These are phyloP conservation scores for Oenanthe oenanthe DNA, from an alignment of 2,113 vertebrate genomes.

Conservation along the genomic window DNA sequence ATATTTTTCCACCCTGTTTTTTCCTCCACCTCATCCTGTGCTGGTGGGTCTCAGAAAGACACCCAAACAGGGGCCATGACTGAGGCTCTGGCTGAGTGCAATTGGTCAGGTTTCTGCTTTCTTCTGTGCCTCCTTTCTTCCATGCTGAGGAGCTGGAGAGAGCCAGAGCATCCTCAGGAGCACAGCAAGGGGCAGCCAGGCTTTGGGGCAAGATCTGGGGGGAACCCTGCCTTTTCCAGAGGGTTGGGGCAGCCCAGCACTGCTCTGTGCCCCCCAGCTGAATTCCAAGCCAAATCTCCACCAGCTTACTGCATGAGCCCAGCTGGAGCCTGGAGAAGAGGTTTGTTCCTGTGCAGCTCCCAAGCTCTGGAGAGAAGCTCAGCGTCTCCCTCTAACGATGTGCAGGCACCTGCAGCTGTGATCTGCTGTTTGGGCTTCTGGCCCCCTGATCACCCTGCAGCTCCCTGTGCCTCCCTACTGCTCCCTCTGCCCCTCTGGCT, in stretches of 20 bases:
- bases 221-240: background rate
- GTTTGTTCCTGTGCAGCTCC: background rate
- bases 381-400: constrained; percentile 44
- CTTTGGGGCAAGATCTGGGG: background rate
- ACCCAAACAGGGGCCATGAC: accelerated
- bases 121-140: background rate
- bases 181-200: accelerated
- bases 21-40: background rate
- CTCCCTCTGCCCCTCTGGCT: background rate
- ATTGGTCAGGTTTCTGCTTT: background rate
- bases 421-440: background rate
- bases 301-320: accelerated
- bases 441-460: accelerated
- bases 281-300: background rate
- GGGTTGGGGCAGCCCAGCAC: background rate
- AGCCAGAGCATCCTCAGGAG: background rate
- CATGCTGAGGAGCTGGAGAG: background rate
- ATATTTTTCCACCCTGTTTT: accelerated
- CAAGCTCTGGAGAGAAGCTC: background rate
- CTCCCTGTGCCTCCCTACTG: accelerated
- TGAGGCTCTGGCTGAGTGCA: accelerated
- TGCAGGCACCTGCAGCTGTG: background rate
- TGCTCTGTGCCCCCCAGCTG: background rate
- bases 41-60: background rate
- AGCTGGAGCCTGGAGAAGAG: background rate